Evolutionary conservation across 2,888 invertebrate species (phyloP).

Genomic region (Microctonus hyperodae): DNA sequence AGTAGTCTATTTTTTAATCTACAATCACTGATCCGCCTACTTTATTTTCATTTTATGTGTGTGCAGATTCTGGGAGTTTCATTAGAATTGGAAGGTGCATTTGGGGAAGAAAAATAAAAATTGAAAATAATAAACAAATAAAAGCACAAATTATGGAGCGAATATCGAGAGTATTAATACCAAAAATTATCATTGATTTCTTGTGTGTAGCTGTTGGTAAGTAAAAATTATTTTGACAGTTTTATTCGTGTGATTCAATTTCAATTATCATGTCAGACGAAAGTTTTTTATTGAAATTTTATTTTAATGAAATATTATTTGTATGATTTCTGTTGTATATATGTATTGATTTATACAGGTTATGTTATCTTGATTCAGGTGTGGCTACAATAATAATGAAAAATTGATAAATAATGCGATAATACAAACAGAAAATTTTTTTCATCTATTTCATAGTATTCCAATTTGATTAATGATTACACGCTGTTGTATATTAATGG

Average conservation of each 20-base stretch:
- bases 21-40: not conserved
- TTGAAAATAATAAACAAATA: not conserved
- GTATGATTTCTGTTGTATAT: too few species aligned
- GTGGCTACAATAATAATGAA: not conserved
- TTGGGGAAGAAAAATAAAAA: not conserved
- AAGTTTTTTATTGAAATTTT: not conserved
- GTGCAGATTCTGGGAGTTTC: conserved; percentile 6
- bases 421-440: not conserved
- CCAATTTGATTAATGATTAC: not conserved
- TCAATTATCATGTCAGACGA: not conserved
- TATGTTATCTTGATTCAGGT: conserved; percentile 10
- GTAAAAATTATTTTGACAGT: conserved; percentile 53
- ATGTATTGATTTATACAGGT: not conserved
- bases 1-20: conserved; percentile 3
- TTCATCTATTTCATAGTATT: not conserved
- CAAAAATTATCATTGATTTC: conserved; percentile 75
- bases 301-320: not conserved
- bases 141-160: conserved; percentile 63
- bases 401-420: not conserved
- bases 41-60: not conserved
- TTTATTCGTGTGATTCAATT: not conserved
- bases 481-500: conserved; percentile 8
- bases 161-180: conserved; percentile 68
- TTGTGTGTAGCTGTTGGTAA: conserved; percentile 74
- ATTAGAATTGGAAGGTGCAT: not conserved